phyloP scores from a whole-genome alignment of 2,797 vertebrate genomes.

The Karalla daura region DNA sequence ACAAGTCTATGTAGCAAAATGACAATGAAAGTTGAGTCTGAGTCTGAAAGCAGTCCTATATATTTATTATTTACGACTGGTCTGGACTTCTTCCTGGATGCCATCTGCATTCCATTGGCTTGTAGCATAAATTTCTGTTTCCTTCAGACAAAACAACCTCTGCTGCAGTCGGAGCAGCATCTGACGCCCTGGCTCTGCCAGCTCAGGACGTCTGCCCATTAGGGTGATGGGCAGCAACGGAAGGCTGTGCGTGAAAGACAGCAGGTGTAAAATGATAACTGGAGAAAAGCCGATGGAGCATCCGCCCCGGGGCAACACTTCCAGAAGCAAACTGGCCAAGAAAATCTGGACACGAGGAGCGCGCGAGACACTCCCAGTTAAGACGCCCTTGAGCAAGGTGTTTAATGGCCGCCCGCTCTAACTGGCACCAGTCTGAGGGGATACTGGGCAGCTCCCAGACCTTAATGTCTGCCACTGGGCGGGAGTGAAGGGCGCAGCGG shows the following conservation, averaged over 20 bases:
- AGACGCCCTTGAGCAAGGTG: conserved; percentile 69
- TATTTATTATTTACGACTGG: too few species aligned
- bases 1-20: too few species aligned
- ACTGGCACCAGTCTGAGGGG: conserved; percentile 42
- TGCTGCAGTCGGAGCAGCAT: neutral
- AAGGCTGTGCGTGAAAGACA: neutral
- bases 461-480: conserved; percentile 41
- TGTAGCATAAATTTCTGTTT: neutral
- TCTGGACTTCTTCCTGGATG: too few species aligned
- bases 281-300: conserved; percentile 20
- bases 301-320: conserved; percentile 36
- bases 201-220: conserved; percentile 1
- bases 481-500: conserved; percentile 35
- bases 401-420: conserved; percentile 43
- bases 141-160: neutral
- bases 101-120: too few species aligned
- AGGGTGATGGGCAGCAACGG: conserved; percentile 21
- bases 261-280: neutral
- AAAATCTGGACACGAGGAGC: conserved; percentile 41
- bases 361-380: conserved; percentile 40
- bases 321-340: conserved; percentile 40
- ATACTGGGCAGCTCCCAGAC: conserved; percentile 24
- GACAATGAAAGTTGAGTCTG: too few species aligned
- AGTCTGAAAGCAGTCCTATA: too few species aligned
- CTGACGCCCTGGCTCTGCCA: neutral